Base-by-base conservation (phyloP, 2,113 vertebrate species). In the Rostratula benghalensis region DNA sequence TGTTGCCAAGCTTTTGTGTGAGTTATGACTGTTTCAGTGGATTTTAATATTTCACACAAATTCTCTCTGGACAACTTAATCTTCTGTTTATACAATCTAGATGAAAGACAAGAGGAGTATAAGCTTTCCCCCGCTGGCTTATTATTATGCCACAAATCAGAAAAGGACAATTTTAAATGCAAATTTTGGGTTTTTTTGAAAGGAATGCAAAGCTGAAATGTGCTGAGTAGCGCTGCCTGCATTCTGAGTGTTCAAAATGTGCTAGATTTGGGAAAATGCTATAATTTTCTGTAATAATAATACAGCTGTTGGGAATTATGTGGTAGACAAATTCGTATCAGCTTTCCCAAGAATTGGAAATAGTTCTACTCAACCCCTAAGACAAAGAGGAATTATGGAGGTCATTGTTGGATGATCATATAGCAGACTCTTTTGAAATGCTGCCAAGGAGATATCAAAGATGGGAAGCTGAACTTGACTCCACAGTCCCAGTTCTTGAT, bases 251-350 rank as follows among this genome's bases (percentile, higher is more conserved):
- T 45, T 92, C 70, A 83, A 45, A 95, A 96, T 78, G 78, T 70
- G 56, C 61, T 89, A 56, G 35, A 7, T 88, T 89, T 90, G 35
- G 35, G 73, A 60, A 84, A 94, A 92, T 21, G 31, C 88, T 94
- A 3, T 88, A 90, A 95, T 93, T 94, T 90, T 94, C 74, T 91
- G 30, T 53, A 79, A n/a, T 51, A 95, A 95, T 90, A 81, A 85
- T 92, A 79, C 90, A 94, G 82, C 88, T 94, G 90, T 48, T 51
- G 13, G 24, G 53, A 85, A 88, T 93, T 90, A 56, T 13, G 61
- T 73, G 61, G 50, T 37, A 85, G 78, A 53, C 57, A 83, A 90
- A 90, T 87, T 87, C 50, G 21, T 87, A 71, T 14, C 20, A 84
- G 28, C 65, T 91, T 93, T 54, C 61, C 56, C 35, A 85, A 84